Evolutionary conservation across 2,888 invertebrate genomes (phyloP), one percentile per base, ranked within the genome.

Genomic region (Rhagium mordax): DNA sequence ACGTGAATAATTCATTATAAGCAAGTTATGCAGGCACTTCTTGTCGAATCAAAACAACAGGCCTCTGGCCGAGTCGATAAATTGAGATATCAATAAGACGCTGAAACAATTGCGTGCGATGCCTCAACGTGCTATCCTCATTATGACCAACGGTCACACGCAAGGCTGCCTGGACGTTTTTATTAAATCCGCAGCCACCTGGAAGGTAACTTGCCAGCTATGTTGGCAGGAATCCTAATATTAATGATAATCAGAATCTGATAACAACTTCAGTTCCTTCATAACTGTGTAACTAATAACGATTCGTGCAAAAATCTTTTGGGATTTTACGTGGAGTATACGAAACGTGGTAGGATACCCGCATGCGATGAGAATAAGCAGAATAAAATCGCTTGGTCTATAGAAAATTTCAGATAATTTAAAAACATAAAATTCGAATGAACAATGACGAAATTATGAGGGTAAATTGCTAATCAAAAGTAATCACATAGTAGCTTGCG

Each of bases 81-180:
- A 78, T 78, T 78, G 74, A 78, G 78, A 72, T 78, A 78, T 78
- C 76, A 74, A 78, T 78, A 78, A 78, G 72, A 70, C 60, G 72
- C 16, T 74, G 75, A 75, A 78, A 76, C 74, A 75, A 76, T 78
- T 70, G 78, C 78, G 78, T 74, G 74, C 47, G 24, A 68, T 68
- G 59, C 68, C 18, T 13, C 24, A 13, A 24, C 29, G 41, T 49
- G 68, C 70, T 72, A 70, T 75, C 72, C 75, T 64, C 51, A 70
- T 75, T 75, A 71, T 66, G 66, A 67, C 65, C 70, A 68, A 71
- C 64, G 67, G 72, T 67, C 65, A 66, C 75, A 74, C 75, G 49
- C 64, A 18, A 51, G 33, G 59, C 29, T 41, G 41, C 27, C 55
- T 27, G 53, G 5, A 13, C n/a, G 41, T 41, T 41, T 41, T 41